A percentile compares a stretch with the other conserved stretches of the same genome.
Conservation (phyloP, 2,113 vertebrate genomes). For the Leucosticte australis region DNA sequence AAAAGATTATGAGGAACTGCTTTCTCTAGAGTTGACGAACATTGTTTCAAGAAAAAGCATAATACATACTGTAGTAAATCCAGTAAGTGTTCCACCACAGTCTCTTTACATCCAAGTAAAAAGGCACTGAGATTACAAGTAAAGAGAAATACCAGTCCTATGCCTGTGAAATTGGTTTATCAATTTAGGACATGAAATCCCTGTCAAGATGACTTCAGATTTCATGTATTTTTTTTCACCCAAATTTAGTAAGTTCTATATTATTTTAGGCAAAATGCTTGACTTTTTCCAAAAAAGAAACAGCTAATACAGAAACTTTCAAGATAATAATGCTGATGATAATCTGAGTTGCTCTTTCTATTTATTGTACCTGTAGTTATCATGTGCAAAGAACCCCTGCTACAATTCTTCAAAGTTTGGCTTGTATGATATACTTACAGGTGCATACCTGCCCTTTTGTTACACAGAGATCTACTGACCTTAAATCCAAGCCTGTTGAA, state of each 20-base stretch:
- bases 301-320: background rate
- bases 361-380: background rate
- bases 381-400: background rate
- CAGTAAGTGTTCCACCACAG: background rate
- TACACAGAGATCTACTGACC: background rate
- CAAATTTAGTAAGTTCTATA: background rate
- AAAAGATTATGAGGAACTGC: background rate
- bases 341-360: background rate
- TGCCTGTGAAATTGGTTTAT: background rate
- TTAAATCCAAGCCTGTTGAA: conserved; percentile 14
- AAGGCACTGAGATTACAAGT: background rate
- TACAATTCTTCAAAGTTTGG: background rate
- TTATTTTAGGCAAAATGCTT: background rate
- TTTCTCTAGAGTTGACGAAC: background rate
- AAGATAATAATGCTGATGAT: background rate
- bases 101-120: background rate
- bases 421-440: background rate
- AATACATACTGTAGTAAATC: background rate
- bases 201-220: background rate
- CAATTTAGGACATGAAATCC: background rate
- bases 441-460: background rate
- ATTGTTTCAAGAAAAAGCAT: background rate
- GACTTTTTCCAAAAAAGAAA: background rate
- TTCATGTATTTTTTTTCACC: background rate
- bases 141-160: background rate